Base-by-base conservation (phyloP, 2,797 vertebrate genomes). In the Ptychobarbus kaznakovi region DNA sequence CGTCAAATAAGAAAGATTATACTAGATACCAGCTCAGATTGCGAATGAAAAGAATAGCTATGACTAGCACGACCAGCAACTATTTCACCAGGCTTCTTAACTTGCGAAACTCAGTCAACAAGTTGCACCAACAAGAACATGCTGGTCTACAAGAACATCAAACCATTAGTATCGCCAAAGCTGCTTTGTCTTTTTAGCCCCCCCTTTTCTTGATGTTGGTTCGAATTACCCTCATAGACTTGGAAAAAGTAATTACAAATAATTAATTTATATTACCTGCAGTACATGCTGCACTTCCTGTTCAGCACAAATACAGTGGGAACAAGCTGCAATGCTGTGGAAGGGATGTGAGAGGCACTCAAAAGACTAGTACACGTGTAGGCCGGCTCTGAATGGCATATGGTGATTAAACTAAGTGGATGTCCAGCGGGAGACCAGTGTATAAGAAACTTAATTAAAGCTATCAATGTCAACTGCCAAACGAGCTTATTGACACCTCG, bases 401-500 rank as follows among this genome's bases (percentile, higher is more conserved):
- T 76, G 61, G 77, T 87, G 77, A 90, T 87, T 85, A 88, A 80
- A 83, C 77, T 83, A 92, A 91, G 87, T 86, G 87, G 85, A 90
- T 86, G 89, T 92, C 91, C 91, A 87, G 92, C 90, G 88, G 87
- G 92, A 90, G 16, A 72, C 88, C 42, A 5, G 83, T 85, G 86
- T 90, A 92, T 92, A 90, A 91, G 90, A 92, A 93, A 93, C 90
- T 92, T 94, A 93, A 95, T 95, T 88, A 94, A 93, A 92, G 56
- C 90, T 92, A 93, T 94, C 92, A 92, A 89, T 82, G 91, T 94
- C 90, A 90, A 80, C 91, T 90, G 32, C 87, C 91, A 74, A 79
- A 80, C 78, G 35, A 82, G 85, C 85, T 80, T 84, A 88, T 90
- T 91, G 92, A 95, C 93, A 93, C 90, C 84, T 93, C 92, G 78